phyloP scores from a whole-genome alignment of 2,113 vertebrate species.

The Sorex fumeus region DNA sequence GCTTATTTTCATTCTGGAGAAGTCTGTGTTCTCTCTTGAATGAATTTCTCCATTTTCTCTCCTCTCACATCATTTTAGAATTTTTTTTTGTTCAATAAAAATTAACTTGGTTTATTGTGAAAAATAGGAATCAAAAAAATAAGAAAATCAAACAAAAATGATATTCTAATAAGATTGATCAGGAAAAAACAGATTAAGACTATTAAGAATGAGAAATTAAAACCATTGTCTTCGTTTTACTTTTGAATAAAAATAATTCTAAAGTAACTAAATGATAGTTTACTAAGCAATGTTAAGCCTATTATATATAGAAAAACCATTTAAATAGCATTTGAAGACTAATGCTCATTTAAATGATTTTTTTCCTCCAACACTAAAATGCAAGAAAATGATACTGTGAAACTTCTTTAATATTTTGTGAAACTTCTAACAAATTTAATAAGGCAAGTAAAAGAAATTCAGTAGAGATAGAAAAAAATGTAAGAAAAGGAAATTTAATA shows the following conservation, averaged over 20 bases:
- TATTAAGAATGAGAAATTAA: background rate
- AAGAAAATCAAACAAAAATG: background rate
- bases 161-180: background rate
- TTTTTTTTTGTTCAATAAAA: too few relatives aligned
- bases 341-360: background rate
- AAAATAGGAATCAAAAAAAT: background rate
- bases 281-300: background rate
- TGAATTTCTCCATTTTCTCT: too few relatives aligned
- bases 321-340: background rate
- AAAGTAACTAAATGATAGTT: background rate
- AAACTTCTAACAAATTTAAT: background rate
- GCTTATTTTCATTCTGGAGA: too few relatives aligned
- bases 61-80: too few relatives aligned
- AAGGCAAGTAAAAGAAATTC: slow-evolving; percentile 16
- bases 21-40: too few relatives aligned
- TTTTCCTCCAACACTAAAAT: background rate
- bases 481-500: background rate
- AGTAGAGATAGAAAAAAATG: too few relatives aligned
- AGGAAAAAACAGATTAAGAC: background rate
- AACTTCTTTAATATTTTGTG: background rate
- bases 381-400: background rate
- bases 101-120: too few relatives aligned
- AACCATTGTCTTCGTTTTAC: background rate
- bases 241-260: background rate
- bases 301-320: background rate